These are phyloP conservation scores for Vulpes vulpes DNA, from an alignment of 2,113 vertebrate genomes.

Conservation along the genomic window DNA sequence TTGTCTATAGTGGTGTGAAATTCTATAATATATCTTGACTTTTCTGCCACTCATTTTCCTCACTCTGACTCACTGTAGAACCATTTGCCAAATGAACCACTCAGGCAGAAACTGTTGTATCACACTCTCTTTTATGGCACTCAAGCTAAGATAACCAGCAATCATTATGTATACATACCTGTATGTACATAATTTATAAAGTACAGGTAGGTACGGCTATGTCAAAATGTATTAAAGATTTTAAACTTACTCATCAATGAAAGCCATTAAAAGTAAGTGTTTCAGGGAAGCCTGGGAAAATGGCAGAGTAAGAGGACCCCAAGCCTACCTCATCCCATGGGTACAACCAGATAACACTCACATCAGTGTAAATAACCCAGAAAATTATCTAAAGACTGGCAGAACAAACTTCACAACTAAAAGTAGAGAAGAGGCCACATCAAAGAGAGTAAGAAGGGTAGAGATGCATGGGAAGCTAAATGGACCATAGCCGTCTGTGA, in stretches of 20 bases:
- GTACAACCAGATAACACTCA: background rate
- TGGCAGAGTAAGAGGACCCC: background rate
- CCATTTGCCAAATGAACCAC: background rate
- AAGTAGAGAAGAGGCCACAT: background rate
- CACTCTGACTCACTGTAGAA: background rate
- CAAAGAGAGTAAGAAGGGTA: background rate
- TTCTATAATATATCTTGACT: background rate
- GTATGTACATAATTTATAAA: constrained; percentile 10
- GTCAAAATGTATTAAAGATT: background rate
- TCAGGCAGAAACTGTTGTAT: background rate
- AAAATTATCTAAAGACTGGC: background rate
- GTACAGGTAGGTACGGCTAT: background rate
- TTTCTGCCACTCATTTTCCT: constrained; percentile 13
- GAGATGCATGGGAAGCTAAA: background rate
- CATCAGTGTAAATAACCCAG: background rate
- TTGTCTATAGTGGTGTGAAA: background rate
- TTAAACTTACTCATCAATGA: background rate
- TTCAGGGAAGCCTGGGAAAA: background rate
- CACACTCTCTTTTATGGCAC: background rate
- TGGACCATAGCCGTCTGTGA: background rate
- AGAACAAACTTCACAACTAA: background rate
- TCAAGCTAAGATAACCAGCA: background rate
- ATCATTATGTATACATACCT: background rate
- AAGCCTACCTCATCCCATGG: background rate
- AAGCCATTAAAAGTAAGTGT: background rate